These are phyloP conservation scores for Lysandra coridon DNA, from an alignment of 2,888 invertebrate genomes.

Conservation along the genomic window DNA sequence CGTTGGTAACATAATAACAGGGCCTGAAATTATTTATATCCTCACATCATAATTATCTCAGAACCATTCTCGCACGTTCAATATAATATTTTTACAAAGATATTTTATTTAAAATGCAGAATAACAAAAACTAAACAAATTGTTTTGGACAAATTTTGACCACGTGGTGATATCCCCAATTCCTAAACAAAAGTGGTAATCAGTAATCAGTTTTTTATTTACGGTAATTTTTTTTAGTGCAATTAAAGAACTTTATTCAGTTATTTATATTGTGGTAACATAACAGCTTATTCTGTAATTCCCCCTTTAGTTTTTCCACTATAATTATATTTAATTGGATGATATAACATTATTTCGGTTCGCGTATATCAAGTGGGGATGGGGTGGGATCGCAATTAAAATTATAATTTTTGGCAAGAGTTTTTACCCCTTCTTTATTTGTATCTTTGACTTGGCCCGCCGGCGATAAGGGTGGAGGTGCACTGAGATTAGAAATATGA, in stretches of 20 bases:
- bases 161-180: too few species aligned
- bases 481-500: conserved; percentile 42
- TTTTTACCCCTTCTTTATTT: conserved; percentile 67
- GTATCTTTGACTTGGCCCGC: conserved; percentile 75
- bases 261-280: background rate
- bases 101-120: too few species aligned
- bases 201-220: too few species aligned
- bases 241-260: too few species aligned
- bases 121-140: too few species aligned
- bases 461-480: conserved; percentile 48
- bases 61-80: too few species aligned
- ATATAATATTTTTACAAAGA: too few species aligned
- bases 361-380: conserved; percentile 39
- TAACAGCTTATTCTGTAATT: background rate
- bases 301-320: background rate
- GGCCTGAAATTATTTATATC: too few species aligned
- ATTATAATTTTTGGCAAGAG: conserved; percentile 81
- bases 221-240: too few species aligned
- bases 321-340: conserved; percentile 10
- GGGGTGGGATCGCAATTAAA: conserved; percentile 68
- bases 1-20: too few species aligned
- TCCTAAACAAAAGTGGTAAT: background rate
- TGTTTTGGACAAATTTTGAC: too few species aligned
- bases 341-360: conserved; percentile 10
- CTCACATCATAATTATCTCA: too few species aligned